Evolutionary conservation across 2,888 invertebrate genomes (phyloP), one percentile per base, ranked within the genome.

Genomic region (Athripsodes cinereus): DNA sequence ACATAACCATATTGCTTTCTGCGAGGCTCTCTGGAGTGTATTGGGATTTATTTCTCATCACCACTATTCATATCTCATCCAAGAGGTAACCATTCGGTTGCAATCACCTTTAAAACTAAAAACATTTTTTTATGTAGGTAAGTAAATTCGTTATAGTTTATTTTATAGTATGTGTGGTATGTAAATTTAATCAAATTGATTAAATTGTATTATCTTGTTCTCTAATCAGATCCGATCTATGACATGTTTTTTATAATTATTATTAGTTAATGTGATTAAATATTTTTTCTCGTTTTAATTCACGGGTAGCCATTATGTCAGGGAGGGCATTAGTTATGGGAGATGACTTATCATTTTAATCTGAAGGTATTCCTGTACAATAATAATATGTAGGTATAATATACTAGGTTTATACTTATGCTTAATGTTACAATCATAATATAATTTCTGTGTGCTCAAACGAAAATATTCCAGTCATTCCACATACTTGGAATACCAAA

Each of bases 321-420:
- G 26, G 19, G 22, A 44, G 40, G 44, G 51, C 51, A 52, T 56
- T 56, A 51, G 52, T 56, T 56, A 56, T 52, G 51, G 52, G 51
- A 56, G 52, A 51, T 56, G 52, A 51, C 51, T 52, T 56, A 56
- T 56, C 56, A 46, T 22, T 26, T 18, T 22, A 44, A 56, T 51
- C 56, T 56, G 56, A 11, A 21, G 47, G 11, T 47, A 47, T 21
- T 21, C 16, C 6, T 19, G 47, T 47, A 47, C 3, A 8, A 16
- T 13, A 44, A 26, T 26, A 3, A 3, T 26, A 26, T n/a, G n/a
- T n/a, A n/a, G n/a, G n/a, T n/a, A n/a, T n/a, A n/a, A n/a, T n/a
- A n/a, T n/a, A n/a, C n/a, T n/a, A n/a, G n/a, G n/a, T n/a, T n/a
- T n/a, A n/a, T n/a, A n/a, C n/a, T n/a, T n/a, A n/a, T n/a, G n/a